A percentile compares a stretch with the other conserved stretches of the same genome.
These are phyloP conservation scores for Crax fasciolata DNA, from an alignment of 2,797 vertebrate species.

Conservation along the genomic window DNA sequence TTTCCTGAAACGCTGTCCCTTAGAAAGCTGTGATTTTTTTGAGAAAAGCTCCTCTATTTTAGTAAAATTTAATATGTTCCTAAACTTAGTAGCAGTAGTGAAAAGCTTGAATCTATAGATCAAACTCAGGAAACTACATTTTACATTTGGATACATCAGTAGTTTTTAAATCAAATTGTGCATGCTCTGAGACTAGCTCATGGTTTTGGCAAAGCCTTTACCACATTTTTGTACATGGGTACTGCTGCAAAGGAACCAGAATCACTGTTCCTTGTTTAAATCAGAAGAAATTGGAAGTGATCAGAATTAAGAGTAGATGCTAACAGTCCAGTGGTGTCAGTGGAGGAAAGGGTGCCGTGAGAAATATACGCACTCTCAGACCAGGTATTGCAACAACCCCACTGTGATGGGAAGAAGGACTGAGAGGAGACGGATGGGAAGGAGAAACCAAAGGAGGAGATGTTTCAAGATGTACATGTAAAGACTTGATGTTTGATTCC, in stretches of 20 bases:
- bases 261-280: neutral
- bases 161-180: neutral
- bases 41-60: neutral
- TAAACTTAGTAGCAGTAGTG: neutral
- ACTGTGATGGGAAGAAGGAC: neutral
- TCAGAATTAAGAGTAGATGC: neutral
- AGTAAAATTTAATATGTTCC: neutral
- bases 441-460: neutral
- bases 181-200: accelerated
- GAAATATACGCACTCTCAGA: neutral
- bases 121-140: neutral
- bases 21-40: neutral
- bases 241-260: neutral
- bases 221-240: neutral
- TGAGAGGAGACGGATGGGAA: neutral
- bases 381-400: neutral
- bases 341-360: accelerated
- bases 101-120: neutral
- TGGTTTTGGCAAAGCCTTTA: neutral
- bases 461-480: neutral
- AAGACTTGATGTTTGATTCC: constrained; percentile 39
- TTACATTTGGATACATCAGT: neutral
- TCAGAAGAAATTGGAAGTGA: neutral
- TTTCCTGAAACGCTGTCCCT: neutral
- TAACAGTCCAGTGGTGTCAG: neutral